Evolutionary conservation across 30 jellyfish, hydroid and myxozoan genomes (phyloP).

Genomic region (Aurelia aurita): DNA sequence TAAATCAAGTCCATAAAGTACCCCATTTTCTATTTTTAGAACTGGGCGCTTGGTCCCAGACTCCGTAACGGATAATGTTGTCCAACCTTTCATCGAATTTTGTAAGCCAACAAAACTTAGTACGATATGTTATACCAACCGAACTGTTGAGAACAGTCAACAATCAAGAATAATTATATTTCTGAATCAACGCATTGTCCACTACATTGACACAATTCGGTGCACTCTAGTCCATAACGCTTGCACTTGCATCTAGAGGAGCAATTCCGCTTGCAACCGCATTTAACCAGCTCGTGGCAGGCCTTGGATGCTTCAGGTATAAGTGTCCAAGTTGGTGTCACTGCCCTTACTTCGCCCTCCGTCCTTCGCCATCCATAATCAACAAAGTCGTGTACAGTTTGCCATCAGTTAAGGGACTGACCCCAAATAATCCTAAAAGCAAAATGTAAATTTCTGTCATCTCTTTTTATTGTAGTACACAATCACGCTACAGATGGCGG

Average conservation of each 20-base stretch:
- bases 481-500: too few relatives aligned
- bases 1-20: neutral
- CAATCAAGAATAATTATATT: neutral
- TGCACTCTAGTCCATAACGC: constrained; percentile 44
- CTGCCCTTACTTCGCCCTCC: neutral
- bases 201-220: constrained; percentile 49
- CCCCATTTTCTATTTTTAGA: neutral
- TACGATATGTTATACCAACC: too few relatives aligned
- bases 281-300: constrained; percentile 50
- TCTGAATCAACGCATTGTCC: constrained; percentile 23
- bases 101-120: too few relatives aligned
- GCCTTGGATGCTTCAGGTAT: constrained; percentile 56
- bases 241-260: constrained; percentile 59
- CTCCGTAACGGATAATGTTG: too few relatives aligned
- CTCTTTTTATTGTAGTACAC: too few relatives aligned
- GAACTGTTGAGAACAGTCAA: too few relatives aligned
- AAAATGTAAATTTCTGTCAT: too few relatives aligned
- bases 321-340: constrained; percentile 27
- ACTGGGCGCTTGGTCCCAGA: too few relatives aligned
- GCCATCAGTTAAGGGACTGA: too few relatives aligned
- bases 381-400: too few relatives aligned
- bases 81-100: too few relatives aligned
- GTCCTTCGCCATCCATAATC: neutral
- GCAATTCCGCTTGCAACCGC: constrained; percentile 55
- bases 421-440: too few relatives aligned